phyloP scores from a whole-genome alignment of 2,113 vertebrate genomes.

The Platanista minor region DNA sequence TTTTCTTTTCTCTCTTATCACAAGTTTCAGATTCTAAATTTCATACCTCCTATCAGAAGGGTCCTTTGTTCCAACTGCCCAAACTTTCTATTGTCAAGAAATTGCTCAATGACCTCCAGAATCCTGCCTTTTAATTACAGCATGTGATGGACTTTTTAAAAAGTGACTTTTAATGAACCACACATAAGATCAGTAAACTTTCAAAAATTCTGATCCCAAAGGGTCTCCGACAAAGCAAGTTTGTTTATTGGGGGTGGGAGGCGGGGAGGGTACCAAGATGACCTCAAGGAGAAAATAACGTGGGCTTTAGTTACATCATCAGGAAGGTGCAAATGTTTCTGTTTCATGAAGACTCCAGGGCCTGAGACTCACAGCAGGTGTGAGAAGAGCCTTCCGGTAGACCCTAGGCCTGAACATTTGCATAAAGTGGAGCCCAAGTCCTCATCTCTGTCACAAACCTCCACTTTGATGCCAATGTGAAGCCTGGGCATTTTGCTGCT shows the following conservation, averaged over 20 bases:
- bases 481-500: not conserved
- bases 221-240: not conserved
- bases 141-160: conserved; percentile 65
- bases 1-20: conserved; percentile 56
- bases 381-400: not conserved
- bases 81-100: conserved; percentile 65
- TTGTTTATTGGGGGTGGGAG: not conserved
- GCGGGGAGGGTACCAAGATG: not conserved
- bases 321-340: not conserved
- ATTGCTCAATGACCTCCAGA: conserved; percentile 69
- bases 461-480: not conserved
- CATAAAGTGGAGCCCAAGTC: not conserved
- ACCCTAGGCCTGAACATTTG: accelerated
- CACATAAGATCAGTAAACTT: conserved; percentile 77
- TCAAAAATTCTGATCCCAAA: conserved; percentile 55
- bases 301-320: too few relatives aligned
- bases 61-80: conserved; percentile 27
- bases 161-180: conserved; percentile 76
- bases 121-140: conserved; percentile 73
- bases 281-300: not conserved
- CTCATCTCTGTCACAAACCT: not conserved
- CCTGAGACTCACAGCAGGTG: not conserved
- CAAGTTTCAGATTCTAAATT: conserved; percentile 48
- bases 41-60: conserved; percentile 13
- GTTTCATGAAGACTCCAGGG: not conserved